Base-by-base conservation (phyloP, 2,797 vertebrate genomes). In the Myoxocephalus aenaeus region DNA sequence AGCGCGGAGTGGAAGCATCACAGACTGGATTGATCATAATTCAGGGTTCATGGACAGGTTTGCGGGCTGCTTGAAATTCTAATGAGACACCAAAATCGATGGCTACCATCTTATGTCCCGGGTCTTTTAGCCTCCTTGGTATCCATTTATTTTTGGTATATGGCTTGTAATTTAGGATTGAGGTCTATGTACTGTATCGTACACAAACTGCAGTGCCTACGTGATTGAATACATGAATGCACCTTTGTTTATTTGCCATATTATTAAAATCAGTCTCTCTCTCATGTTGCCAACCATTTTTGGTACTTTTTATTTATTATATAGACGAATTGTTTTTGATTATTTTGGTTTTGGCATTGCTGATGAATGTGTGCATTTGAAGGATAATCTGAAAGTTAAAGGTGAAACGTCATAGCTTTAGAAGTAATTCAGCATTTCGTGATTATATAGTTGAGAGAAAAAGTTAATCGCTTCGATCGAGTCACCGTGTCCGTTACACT, bases 161-260 rank as follows among this genome's bases (percentile, higher is more conserved):
- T 83, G 80, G 84, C 82, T 88, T 81, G 83, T 91, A 79, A 84
- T 85, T 85, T 90, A 88, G 86, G 73, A 88, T 79, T 34, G 17
- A 81, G 80, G 88, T 88, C 74, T 73, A 68, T 88, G 86, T 92
- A 92, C 86, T 85, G 78, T 92, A 75, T 84, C 80, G 86, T 89
- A 90, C 86, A 89, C 80, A 89, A 87, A 90, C 91, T 93, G 88
- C 93, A 92, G 94, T 94, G 94, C 94, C 94, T 94, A 79, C 86
- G 79, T 93, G 91, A 92, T 86, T 86, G 80, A 89, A 90, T 85
- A 89, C 44, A 56, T 87, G 76, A 92, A 90, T 90, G 86, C 82
- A 84, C 81, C 79, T 90, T 85, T 93, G 87, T 91, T 88, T 90
- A 84, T 90, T 87, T 94, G 91, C 89, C 91, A 92, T 91, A 87